These are phyloP conservation scores for Candidula unifasciata DNA, from an alignment of 2,888 invertebrate genomes.

Conservation along the genomic window DNA sequence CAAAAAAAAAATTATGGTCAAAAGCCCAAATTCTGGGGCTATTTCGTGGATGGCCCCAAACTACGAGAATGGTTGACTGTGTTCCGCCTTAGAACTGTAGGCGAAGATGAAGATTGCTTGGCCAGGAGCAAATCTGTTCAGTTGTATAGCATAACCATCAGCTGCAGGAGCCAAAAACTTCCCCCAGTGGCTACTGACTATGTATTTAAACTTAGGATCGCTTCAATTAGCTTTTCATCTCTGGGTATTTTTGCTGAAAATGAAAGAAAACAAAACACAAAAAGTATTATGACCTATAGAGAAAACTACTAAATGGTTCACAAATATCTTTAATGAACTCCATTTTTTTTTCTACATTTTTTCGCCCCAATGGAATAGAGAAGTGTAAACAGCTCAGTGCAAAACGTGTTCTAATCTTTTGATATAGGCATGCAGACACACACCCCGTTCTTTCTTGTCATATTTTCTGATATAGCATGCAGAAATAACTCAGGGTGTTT, in stretches of 20 bases:
- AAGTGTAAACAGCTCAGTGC: too few species aligned
- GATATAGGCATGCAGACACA: too few species aligned
- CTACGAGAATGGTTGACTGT: slow-evolving; percentile 95
- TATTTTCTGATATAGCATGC: too few species aligned
- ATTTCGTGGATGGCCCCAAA: slow-evolving; percentile 96
- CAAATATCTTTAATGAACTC: too few species aligned
- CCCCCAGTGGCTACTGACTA: slow-evolving; percentile 88
- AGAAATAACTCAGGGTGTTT: too few species aligned
- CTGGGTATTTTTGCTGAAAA: slow-evolving; percentile 94
- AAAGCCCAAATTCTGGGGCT: slow-evolving; percentile 97
- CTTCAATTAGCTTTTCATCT: slow-evolving; percentile 91
- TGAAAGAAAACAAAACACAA: slow-evolving; percentile 57
- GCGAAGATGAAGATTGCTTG: slow-evolving; percentile 86
- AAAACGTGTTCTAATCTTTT: too few species aligned
- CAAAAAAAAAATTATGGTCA: slow-evolving; percentile 93
- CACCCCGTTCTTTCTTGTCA: too few species aligned
- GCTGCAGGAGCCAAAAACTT: slow-evolving; percentile 92
- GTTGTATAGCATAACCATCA: slow-evolving; percentile 86
- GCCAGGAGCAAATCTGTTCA: slow-evolving; percentile 90
- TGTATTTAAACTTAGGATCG: slow-evolving; percentile 95
- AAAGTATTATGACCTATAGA: too few species aligned
- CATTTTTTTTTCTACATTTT: too few species aligned
- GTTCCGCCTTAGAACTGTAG: slow-evolving; percentile 97
- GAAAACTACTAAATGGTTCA: too few species aligned
- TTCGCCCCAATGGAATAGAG: too few species aligned